Conservation (phyloP, 2,113 vertebrate species). For the Notothenia rossii region DNA sequence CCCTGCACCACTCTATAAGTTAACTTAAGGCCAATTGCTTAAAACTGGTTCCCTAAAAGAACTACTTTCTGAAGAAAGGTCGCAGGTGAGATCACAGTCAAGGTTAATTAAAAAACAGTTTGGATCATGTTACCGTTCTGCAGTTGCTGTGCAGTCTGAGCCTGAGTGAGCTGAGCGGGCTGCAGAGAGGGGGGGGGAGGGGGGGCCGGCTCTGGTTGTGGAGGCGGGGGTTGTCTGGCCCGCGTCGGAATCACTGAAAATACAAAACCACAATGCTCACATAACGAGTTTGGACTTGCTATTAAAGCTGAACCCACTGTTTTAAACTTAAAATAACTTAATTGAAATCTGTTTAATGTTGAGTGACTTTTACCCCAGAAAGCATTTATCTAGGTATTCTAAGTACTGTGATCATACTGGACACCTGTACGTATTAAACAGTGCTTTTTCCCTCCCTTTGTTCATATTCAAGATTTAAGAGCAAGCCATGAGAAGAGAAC, state of each 20-base stretch:
- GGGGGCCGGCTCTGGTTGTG: slow-evolving; percentile 89
- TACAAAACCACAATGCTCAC: slow-evolving; percentile 30
- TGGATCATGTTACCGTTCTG: slow-evolving; percentile 89
- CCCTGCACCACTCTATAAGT: not conserved
- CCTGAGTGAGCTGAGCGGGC: slow-evolving; percentile 73
- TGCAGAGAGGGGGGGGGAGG: slow-evolving; percentile 81
- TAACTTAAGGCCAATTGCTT: not conserved
- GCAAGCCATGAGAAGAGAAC: no score
- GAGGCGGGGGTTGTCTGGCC: slow-evolving; percentile 88
- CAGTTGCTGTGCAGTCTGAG: slow-evolving; percentile 89
- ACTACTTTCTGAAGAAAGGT: not conserved
- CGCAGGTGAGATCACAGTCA: not conserved
- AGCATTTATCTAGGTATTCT: not conserved
- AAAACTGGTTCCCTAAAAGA: not conserved
- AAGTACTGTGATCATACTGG: not conserved
- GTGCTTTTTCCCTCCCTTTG: not conserved
- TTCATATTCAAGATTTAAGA: not conserved
- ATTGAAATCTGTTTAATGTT: not conserved
- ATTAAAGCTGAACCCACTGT: not conserved
- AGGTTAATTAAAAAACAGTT: not conserved
- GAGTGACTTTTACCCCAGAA: not conserved
- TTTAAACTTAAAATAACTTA: not conserved
- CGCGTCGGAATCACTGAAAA: slow-evolving; percentile 89
- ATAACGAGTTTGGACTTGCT: not conserved
- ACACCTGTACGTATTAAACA: not conserved